phyloP scores from a whole-genome alignment of 2,113 vertebrate genomes.

The Cnemophilus loriae region DNA sequence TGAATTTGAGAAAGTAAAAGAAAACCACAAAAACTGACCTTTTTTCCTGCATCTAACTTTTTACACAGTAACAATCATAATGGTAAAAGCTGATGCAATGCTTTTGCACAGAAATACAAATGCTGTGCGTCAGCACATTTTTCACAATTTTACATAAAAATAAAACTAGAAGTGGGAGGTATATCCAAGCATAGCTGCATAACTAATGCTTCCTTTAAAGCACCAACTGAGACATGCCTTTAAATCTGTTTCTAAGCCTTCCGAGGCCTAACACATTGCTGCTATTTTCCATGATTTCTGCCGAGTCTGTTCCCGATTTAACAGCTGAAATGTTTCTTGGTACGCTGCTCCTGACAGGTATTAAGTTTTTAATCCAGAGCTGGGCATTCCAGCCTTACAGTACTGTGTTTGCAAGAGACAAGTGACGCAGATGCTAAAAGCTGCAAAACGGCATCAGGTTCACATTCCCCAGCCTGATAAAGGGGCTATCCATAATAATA shows the following conservation, averaged over 20 bases:
- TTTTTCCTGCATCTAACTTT: background rate
- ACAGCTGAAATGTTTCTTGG: background rate
- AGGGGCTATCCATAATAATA: background rate
- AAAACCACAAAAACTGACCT: background rate
- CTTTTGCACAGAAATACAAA: background rate
- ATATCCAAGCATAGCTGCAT: background rate
- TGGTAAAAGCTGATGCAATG: background rate
- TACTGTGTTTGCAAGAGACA: background rate
- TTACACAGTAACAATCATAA: background rate
- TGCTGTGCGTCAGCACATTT: background rate
- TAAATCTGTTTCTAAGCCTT: background rate
- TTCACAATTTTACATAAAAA: background rate
- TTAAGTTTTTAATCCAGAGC: background rate
- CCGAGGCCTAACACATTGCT: rapidly evolving
- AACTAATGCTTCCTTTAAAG: background rate
- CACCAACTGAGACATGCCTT: background rate
- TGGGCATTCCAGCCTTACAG: background rate
- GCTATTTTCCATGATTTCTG: background rate
- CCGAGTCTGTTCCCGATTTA: background rate
- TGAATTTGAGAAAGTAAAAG: background rate
- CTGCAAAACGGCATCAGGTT: background rate
- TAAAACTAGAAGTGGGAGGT: background rate
- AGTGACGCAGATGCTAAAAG: background rate
- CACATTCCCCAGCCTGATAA: background rate
- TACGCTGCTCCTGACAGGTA: background rate